Evolutionary conservation across 2,113 vertebrate genomes (phyloP), one percentile per base, ranked within the genome.

Genomic region (Sardina pilchardus): DNA sequence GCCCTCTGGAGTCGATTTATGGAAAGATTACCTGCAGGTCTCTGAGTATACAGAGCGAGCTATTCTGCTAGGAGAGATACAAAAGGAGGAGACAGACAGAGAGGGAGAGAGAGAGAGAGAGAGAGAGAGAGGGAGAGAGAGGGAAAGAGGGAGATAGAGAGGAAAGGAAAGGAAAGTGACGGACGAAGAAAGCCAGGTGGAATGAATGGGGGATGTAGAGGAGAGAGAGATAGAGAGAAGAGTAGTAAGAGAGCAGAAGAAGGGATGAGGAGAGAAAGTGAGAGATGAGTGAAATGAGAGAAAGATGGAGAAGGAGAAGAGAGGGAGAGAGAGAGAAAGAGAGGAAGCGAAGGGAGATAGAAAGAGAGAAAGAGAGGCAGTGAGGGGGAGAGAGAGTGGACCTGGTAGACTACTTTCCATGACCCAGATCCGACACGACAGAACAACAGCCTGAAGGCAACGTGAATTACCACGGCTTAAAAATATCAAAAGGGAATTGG

Each of bases 1-100:
- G 50, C 24, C 30, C n/a, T 45, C 42, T 84, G 83, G 56, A 84
- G 47, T 85, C 43, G 78, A 85, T 44, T 75, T 26, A 26, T 78
- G 71, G 16, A 78, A 36, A 78, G 71, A 78, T 36, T 36, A 36
- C 71, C 26, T 30, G 14, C 71, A 78, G 71, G 71, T 78, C 71
- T 34, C 71, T 0, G 30, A 14, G 71, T 36, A 78, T 78, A 78
- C 71, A 78, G 71, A 78, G 30, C 34, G 19, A 17, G 71, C 71
- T 78, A 36, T 78, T 78, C 34, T 17, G 71, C 26, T 34, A 16
- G 17, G 71, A 71, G 45, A 47, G 12, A 12, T 10, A 63, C 16
- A n/a, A 59, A 2, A 59, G 53, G 53, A 6, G 21, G 21, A 59
- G 71, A 16, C 36, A 36, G 30, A 0, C 4, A 34, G 12, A 16